phyloP scores from a whole-genome alignment of 2,797 vertebrate genomes.

The Lithobates pipiens region DNA sequence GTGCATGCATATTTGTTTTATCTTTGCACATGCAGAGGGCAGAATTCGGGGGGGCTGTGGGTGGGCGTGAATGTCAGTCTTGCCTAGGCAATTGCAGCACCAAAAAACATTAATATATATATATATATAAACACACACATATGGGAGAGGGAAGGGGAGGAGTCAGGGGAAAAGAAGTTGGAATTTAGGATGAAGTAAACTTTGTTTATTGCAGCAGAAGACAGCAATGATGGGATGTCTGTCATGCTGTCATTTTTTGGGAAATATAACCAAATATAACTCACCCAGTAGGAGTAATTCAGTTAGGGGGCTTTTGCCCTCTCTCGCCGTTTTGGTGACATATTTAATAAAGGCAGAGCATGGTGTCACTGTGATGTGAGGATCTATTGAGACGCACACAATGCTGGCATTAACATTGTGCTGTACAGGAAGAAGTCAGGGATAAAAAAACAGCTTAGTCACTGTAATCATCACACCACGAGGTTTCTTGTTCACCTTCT shows the following conservation, averaged over 20 bases:
- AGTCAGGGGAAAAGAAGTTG: no score
- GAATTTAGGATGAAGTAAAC: no score
- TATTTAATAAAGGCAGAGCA: background rate
- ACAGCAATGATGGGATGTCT: background rate
- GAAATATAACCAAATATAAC: slow-evolving; percentile 6
- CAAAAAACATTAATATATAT: no score
- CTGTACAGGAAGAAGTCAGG: slow-evolving; percentile 19
- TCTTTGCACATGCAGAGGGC: no score
- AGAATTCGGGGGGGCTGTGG: no score
- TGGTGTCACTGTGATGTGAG: background rate
- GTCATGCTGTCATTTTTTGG: background rate
- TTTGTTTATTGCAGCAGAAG: background rate
- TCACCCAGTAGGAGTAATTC: background rate
- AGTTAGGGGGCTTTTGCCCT: background rate
- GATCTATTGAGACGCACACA: slow-evolving; percentile 28
- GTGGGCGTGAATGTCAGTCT: no score
- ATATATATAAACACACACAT: no score
- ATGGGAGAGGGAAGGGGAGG: no score
- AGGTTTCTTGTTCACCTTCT: slow-evolving; percentile 55
- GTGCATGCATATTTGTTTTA: no score
- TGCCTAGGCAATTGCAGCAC: no score
- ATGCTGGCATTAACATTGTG: slow-evolving; percentile 1
- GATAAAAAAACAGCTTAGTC: slow-evolving; percentile 66
- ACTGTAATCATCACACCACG: slow-evolving; percentile 53
- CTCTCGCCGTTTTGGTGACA: background rate